Evolutionary conservation across 2,797 vertebrate species (phyloP).

Genomic region (Enteromius afrohamiltoni): DNA sequence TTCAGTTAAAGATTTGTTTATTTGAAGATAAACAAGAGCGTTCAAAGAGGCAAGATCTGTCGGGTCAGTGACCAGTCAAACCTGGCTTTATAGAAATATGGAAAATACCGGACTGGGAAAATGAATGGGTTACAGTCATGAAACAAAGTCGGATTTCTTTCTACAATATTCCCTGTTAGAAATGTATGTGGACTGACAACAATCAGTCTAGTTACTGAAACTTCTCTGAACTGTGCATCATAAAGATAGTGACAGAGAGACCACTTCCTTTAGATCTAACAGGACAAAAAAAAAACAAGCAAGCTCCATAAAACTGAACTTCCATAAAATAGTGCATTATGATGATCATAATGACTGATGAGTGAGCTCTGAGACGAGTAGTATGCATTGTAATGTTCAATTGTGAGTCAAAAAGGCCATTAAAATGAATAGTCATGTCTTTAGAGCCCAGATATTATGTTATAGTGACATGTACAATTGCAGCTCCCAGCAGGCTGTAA

Average conservation of each 20-base stretch:
- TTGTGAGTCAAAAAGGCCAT: conserved; percentile 58
- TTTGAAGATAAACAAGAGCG: conserved; percentile 53
- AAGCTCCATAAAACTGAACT: conserved; percentile 39
- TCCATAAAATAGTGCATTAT: conserved; percentile 46
- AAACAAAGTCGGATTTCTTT: conserved; percentile 33
- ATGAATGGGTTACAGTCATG: conserved; percentile 11
- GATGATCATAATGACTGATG: conserved; percentile 58
- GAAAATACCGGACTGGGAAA: conserved; percentile 31
- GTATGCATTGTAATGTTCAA: conserved; percentile 60
- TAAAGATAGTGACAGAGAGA: not conserved
- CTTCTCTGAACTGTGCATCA: not conserved
- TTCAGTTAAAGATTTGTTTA: conserved; percentile 55
- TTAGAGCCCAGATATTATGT: conserved; percentile 59
- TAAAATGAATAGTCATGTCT: conserved; percentile 63
- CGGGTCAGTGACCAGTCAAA: conserved; percentile 49
- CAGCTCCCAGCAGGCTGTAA: conserved; percentile 61
- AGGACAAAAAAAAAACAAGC: conserved; percentile 36
- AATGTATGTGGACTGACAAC: not conserved
- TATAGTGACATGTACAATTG: conserved; percentile 63
- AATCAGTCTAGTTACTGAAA: conserved; percentile 14
- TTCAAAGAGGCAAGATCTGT: conserved; percentile 37
- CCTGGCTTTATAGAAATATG: conserved; percentile 11
- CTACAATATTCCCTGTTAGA: not conserved
- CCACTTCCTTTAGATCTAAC: conserved; percentile 3
- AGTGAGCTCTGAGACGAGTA: conserved; percentile 50